phyloP scores from a whole-genome alignment of 2,888 invertebrate species.

The Agrochola lota region DNA sequence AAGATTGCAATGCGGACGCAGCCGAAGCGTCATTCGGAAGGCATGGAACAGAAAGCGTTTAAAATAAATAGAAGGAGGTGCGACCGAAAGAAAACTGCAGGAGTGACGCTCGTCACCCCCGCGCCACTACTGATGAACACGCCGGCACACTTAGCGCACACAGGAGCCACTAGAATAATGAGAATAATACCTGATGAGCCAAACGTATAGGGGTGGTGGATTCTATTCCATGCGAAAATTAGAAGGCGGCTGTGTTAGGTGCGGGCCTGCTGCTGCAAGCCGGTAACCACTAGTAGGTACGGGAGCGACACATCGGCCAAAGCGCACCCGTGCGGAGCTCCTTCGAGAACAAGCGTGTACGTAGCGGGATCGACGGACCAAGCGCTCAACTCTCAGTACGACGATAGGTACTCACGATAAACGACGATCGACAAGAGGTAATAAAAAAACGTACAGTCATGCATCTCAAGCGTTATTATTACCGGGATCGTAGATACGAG shows the following conservation, averaged over 20 bases:
- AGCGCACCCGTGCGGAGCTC: slow-evolving; percentile 89
- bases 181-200: slow-evolving; percentile 90
- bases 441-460: slow-evolving; percentile 95
- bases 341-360: slow-evolving; percentile 89
- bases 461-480: slow-evolving; percentile 97
- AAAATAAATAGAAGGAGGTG: slow-evolving; percentile 88
- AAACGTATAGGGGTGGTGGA: slow-evolving; percentile 90
- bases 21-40: slow-evolving; percentile 90
- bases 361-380: slow-evolving; percentile 90
- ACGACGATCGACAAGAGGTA: slow-evolving; percentile 90
- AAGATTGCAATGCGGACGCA: slow-evolving; percentile 88
- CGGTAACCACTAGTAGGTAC: slow-evolving; percentile 86
- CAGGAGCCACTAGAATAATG: slow-evolving; percentile 89
- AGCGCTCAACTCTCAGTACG: slow-evolving; percentile 89
- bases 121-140: slow-evolving; percentile 85
- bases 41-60: slow-evolving; percentile 91
- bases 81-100: slow-evolving; percentile 82
- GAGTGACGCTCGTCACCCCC: slow-evolving; percentile 82
- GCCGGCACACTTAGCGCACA: slow-evolving; percentile 88
- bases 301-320: slow-evolving; percentile 88
- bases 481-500: slow-evolving; percentile 93
- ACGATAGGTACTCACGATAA: slow-evolving; percentile 85
- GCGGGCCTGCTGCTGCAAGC: slow-evolving; percentile 88
- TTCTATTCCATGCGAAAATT: slow-evolving; percentile 90
- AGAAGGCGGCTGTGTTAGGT: slow-evolving; percentile 90